Evolutionary conservation across 1,140 invertebrate species (phyloP).

Genomic region (Periplaneta americana): DNA sequence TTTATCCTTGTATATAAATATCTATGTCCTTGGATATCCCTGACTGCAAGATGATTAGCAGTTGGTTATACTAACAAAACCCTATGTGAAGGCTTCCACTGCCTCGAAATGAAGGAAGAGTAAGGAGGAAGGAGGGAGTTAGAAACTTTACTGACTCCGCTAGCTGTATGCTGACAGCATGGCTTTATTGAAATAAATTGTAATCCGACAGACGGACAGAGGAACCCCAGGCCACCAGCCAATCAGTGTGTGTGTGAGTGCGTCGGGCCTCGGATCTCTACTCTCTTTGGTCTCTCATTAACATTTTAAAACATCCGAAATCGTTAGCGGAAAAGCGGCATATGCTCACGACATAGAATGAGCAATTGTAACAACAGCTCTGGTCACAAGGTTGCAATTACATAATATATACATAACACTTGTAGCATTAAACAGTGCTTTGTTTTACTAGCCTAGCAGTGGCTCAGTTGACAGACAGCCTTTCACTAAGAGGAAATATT

Average conservation of each 20-base stretch:
- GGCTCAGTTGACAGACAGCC: too few species aligned
- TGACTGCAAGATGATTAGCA: neutral
- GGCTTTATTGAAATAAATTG: neutral
- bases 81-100: neutral
- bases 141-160: neutral
- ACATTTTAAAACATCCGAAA: neutral
- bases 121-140: neutral
- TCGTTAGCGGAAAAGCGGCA: neutral
- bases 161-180: neutral
- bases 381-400: too few species aligned
- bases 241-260: neutral
- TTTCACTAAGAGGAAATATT: too few species aligned
- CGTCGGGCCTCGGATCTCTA: neutral
- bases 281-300: neutral
- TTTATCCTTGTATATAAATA: too few species aligned
- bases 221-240: neutral
- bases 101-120: neutral
- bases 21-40: neutral
- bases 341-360: neutral
- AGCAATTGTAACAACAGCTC: too few species aligned
- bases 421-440: too few species aligned
- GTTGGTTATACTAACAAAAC: neutral
- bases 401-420: too few species aligned
- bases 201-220: neutral
- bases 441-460: too few species aligned